A percentile compares a stretch with the other conserved stretches of the same genome.
These are phyloP conservation scores for Archips crataeganus DNA, from an alignment of 2,888 invertebrate genomes.

Conservation along the genomic window DNA sequence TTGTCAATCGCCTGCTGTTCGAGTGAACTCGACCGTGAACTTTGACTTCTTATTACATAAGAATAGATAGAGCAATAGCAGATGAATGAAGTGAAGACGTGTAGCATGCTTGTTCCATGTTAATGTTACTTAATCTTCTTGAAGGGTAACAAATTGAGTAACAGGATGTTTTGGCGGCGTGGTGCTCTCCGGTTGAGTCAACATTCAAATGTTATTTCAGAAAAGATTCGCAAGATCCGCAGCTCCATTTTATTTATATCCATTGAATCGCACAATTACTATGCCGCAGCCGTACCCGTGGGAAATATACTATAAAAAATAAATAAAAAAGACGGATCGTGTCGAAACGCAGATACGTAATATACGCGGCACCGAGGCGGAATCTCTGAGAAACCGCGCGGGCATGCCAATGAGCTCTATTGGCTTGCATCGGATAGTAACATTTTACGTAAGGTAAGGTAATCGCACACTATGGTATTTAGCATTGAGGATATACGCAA, in stretches of 20 bases:
- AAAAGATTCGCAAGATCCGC: conserved; percentile 19
- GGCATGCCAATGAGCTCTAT: conserved; percentile 56
- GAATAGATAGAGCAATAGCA: conserved; percentile 57
- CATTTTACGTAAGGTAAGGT: conserved; percentile 51
- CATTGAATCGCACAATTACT: conserved; percentile 60
- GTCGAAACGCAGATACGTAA: conserved; percentile 59
- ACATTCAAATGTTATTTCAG: conserved; percentile 1
- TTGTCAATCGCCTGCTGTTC: conserved; percentile 62
- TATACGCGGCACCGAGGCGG: conserved; percentile 71
- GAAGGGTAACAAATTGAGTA: background rate
- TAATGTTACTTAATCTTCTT: background rate
- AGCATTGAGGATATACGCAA: conserved; percentile 49
- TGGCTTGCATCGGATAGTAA: conserved; percentile 55
- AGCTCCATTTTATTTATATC: conserved; percentile 54
- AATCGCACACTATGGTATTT: conserved; percentile 48
- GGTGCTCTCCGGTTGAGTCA: conserved; percentile 8
- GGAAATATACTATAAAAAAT: conserved; percentile 71
- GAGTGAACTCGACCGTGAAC: conserved; percentile 76
- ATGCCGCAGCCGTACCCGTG: conserved; percentile 71
- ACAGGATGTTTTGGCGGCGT: conserved; percentile 15
- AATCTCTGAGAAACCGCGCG: conserved; percentile 73
- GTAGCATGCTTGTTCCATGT: background rate
- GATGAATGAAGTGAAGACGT: conserved; percentile 57
- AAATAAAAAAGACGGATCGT: conserved; percentile 60
- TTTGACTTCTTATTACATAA: conserved; percentile 72